Evolutionary conservation across 2,113 vertebrate species (phyloP).

Genomic region (Irena cyanogastra): DNA sequence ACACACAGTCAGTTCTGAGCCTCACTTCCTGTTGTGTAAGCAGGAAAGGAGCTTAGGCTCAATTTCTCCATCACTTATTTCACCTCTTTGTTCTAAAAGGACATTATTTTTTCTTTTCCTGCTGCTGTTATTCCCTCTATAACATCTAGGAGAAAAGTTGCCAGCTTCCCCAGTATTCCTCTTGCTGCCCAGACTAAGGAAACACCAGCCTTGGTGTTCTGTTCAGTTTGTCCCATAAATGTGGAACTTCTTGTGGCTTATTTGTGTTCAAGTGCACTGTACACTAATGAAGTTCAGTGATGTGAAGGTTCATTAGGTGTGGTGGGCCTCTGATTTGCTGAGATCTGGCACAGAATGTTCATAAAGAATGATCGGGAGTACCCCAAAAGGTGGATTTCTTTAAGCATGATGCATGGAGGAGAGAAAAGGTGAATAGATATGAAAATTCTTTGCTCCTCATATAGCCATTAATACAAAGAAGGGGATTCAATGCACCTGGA

Average conservation of each 20-base stretch:
- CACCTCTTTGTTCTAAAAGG: background rate
- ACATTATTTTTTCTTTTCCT: background rate
- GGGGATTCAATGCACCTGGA: background rate
- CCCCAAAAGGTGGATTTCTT: background rate
- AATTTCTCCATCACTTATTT: background rate
- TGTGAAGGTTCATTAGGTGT: background rate
- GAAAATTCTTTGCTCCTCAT: background rate
- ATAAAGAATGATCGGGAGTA: background rate
- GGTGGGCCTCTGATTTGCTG: background rate
- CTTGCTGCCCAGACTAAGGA: background rate
- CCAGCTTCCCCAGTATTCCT: background rate
- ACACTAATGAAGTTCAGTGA: background rate
- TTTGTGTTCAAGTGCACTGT: background rate
- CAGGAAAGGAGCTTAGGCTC: background rate
- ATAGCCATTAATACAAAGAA: background rate
- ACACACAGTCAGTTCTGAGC: background rate
- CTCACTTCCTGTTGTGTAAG: background rate
- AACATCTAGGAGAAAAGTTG: background rate
- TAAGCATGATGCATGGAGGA: background rate
- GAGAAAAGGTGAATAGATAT: background rate
- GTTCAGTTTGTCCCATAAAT: background rate
- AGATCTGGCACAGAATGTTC: background rate
- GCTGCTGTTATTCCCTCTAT: background rate
- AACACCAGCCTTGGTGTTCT: background rate
- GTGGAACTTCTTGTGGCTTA: background rate